Evolutionary conservation across 2,888 invertebrate genomes (phyloP).

Genomic region (Oligia latruncula): DNA sequence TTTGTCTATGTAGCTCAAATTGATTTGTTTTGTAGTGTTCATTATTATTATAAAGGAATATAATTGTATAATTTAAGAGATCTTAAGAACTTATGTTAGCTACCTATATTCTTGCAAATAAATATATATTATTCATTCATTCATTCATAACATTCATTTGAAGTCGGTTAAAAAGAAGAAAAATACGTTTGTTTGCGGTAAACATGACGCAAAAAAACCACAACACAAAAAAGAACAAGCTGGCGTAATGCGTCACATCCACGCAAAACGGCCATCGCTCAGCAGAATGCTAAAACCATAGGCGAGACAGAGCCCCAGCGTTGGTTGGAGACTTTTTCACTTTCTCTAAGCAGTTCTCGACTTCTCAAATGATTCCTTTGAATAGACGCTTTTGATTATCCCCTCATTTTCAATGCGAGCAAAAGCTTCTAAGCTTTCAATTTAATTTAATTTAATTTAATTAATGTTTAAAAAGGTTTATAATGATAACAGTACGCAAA

Average conservation of each 20-base stretch:
- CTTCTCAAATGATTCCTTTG: slow-evolving; percentile 44
- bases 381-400: slow-evolving; percentile 41
- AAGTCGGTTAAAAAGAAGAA: too few relatives aligned
- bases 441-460: slow-evolving; percentile 32
- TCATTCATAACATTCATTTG: too few relatives aligned
- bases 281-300: neutral
- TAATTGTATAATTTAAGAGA: too few relatives aligned
- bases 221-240: neutral
- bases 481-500: slow-evolving; percentile 20
- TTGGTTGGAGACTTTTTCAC: neutral
- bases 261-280: too few relatives aligned
- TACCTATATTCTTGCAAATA: too few relatives aligned
- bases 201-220: neutral
- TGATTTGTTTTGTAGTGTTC: too few relatives aligned
- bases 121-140: too few relatives aligned
- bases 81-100: too few relatives aligned
- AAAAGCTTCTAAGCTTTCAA: slow-evolving; percentile 38
- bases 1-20: too few relatives aligned
- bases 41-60: too few relatives aligned
- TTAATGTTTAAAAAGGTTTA: slow-evolving; percentile 44
- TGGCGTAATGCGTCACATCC: too few relatives aligned
- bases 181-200: neutral
- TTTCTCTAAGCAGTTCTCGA: slow-evolving; percentile 10
- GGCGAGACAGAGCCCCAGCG: neutral
- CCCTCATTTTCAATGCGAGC: slow-evolving; percentile 28